Base-by-base conservation (phyloP, 2,888 invertebrate species). In the Watsonalla binaria region DNA sequence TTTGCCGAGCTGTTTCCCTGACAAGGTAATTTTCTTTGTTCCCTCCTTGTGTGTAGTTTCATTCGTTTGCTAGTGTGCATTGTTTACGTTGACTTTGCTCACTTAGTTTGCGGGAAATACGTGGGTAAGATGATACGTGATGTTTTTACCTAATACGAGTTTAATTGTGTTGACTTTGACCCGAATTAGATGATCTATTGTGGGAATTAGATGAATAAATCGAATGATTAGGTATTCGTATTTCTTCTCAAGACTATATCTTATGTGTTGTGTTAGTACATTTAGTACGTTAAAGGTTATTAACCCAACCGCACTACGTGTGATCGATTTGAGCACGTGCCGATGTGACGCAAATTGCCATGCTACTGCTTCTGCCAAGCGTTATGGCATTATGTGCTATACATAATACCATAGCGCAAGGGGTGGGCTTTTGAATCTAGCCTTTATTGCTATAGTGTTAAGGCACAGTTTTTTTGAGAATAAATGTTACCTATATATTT, bases 21-120 rank as follows among this genome's bases (percentile, higher is more conserved):
- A 67, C 65, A 61, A 66, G 61, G 65, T 70, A 67, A 76, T 70
- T 68, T 66, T 67, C 70, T 74, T 72, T 72, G 68, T 72, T 65
- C 61, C 48, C 54, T 11, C 51, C 47, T 52, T 53, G 51, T 7
- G 14, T 15, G 37, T 51, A 62, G 60, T 61, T 62, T 59, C 54
- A 48, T 66, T 58, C 52, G 48, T 54, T 42, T 11, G 42, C 42
- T 42, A 47, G 54, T 53, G 50, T 55, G 56, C 53, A 57, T 35
- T 46, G 54, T 45, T 61, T 49, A 52, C 59, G 53, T 61, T 54
- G 54, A 56, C 54, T 55, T 35, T 56, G 60, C 54, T 63, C 56
- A 61, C 56, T 53, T 54, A 60, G 51, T 63, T 56, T 54, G 51
- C 35, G 53, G 56, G 51, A 54, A 42, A 11, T 42, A 42, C 42